A percentile compares a stretch with the other conserved stretches of the same genome.
Conservation (phyloP, 2,113 vertebrate genomes). For the Corvus moneduloides region DNA sequence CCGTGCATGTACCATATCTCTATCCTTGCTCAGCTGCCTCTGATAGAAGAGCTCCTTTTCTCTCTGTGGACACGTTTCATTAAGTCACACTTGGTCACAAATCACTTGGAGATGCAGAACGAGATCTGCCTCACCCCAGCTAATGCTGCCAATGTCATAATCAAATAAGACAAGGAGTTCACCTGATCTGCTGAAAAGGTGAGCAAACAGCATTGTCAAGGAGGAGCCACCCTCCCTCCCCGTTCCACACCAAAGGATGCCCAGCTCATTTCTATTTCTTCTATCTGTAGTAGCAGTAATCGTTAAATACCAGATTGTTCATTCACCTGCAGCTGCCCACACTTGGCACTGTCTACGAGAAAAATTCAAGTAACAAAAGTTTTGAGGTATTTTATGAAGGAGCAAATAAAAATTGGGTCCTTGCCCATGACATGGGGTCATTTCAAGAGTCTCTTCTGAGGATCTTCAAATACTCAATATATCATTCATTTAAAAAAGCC, state of each 20-base stretch:
- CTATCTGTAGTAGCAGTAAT: neutral
- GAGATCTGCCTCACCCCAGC: neutral
- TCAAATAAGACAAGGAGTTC: neutral
- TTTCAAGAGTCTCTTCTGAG: neutral
- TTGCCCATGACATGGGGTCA: neutral
- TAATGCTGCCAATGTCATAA: neutral
- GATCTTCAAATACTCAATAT: neutral
- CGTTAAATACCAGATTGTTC: neutral
- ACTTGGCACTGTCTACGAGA: neutral
- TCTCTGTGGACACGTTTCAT: neutral
- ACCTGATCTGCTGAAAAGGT: neutral
- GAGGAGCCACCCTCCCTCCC: neutral
- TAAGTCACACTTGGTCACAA: neutral
- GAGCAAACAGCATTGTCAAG: neutral
- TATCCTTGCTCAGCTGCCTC: neutral
- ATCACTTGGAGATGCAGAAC: neutral
- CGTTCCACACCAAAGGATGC: neutral
- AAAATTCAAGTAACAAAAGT: neutral
- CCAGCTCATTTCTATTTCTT: neutral
- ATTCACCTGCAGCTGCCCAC: neutral
- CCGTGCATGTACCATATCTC: neutral
- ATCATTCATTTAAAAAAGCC: neutral
- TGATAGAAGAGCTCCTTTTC: neutral
- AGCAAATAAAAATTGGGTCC: neutral
- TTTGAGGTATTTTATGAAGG: neutral